A percentile compares a stretch with the other conserved stretches of the same genome.
Evolutionary conservation across 2,888 invertebrate genomes (phyloP).

Genomic region (Drosophila merina): DNA sequence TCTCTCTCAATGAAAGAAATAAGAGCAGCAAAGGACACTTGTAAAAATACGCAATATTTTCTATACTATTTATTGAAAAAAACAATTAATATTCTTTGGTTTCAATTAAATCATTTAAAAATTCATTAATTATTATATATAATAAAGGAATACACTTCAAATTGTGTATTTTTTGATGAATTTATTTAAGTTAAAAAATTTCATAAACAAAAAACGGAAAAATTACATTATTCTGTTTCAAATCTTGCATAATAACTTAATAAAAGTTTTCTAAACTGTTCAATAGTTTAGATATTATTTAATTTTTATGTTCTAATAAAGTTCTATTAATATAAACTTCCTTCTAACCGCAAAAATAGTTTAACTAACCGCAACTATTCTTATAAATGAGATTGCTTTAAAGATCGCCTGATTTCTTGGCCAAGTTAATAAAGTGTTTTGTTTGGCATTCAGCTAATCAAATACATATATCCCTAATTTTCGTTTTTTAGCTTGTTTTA

Average conservation of each 20-base stretch:
- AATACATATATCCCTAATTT: slow-evolving; percentile 27
- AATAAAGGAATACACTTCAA: too few species aligned
- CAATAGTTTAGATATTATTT: too few species aligned
- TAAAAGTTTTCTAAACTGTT: too few species aligned
- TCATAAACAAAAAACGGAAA: too few species aligned
- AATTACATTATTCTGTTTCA: too few species aligned
- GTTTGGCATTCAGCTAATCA: slow-evolving; percentile 30
- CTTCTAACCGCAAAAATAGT: background rate
- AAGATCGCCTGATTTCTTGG: slow-evolving; percentile 1
- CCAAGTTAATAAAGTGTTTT: slow-evolving; percentile 13
- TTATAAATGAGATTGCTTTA: background rate
- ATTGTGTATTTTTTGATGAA: too few species aligned
- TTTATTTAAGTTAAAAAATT: too few species aligned
- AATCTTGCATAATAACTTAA: too few species aligned
- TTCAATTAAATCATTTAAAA: background rate
- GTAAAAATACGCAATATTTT: background rate
- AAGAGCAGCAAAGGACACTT: background rate
- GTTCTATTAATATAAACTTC: too few species aligned
- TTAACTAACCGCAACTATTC: background rate
- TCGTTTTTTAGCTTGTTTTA: slow-evolving; percentile 15
- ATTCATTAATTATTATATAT: background rate
- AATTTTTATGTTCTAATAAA: too few species aligned
- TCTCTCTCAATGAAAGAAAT: background rate
- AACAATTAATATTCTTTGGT: background rate
- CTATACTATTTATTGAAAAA: background rate